Evolutionary conservation across 2,888 invertebrate genomes (phyloP), one percentile per base, ranked within the genome.

Genomic region (Andrena praecox): DNA sequence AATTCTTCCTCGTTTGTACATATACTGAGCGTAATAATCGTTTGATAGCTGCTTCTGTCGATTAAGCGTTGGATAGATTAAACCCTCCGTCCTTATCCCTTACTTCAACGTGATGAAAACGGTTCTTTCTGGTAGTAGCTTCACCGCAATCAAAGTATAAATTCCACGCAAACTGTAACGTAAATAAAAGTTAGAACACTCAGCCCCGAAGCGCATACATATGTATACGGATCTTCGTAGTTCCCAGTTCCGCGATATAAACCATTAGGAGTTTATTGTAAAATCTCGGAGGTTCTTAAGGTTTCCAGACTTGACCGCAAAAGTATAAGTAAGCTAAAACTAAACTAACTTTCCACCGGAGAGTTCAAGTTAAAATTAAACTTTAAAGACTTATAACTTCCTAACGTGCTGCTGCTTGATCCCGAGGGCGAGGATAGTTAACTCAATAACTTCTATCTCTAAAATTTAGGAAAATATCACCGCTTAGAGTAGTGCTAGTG

Each of bases 361-460:
- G 85, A 88, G 87, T 87, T 89, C 84, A 89, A 87, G 84, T 87
- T 89, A 87, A 90, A 91, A 90, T 91, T 90, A 90, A 91, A 90
- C 85, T 90, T 88, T 87, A 86, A 89, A 91, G 90, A 90, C 90
- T 91, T 91, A 87, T 89, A 91, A 90, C 89, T 91, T 91, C 82
- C 70, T 88, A 87, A 85, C 89, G 85, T 86, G 85, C 87, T 80
- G 82, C 80, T 68, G 70, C 85, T 78, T 86, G 90, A 89, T 90
- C 88, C 84, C 74, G 77, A 48, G 73, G 84, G 82, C 80, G 81
- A 75, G 80, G 78, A 85, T 87, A 85, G 89, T 87, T 90, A 90
- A 89, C 87, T 89, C 87, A 48, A 82, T 84, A 77, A 82, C 79
- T 71, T 81, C 77, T 81, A 83, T 84, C 80, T 68, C 71, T 33